Conservation (phyloP, 2,113 vertebrate genomes). For the Pelobates fuscus region DNA sequence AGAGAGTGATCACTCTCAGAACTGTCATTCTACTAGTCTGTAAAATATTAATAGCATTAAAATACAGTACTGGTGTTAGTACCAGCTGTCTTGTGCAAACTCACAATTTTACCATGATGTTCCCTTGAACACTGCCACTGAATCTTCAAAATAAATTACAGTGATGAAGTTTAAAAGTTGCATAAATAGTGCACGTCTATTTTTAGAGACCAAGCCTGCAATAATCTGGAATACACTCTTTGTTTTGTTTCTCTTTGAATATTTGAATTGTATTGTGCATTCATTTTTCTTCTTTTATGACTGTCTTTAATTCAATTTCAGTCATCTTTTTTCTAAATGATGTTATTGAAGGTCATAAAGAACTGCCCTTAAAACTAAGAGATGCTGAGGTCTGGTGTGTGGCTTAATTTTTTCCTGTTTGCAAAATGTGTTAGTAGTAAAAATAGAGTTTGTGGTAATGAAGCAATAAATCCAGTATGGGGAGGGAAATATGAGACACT, state of each 20-base stretch:
- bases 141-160: too few relatives aligned
- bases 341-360: constrained; percentile 37
- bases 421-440: constrained; percentile 36
- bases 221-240: neutral
- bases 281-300: constrained; percentile 32
- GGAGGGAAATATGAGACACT: neutral
- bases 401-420: constrained; percentile 39
- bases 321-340: constrained; percentile 34
- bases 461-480: constrained; percentile 35
- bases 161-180: too few relatives aligned
- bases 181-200: neutral
- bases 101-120: too few relatives aligned
- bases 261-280: constrained; percentile 18
- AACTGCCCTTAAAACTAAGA: constrained; percentile 30
- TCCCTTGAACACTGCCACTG: too few relatives aligned
- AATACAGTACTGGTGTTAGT: too few relatives aligned
- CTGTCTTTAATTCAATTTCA: constrained; percentile 38
- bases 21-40: too few relatives aligned
- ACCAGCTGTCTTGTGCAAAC: too few relatives aligned
- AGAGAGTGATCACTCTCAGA: too few relatives aligned
- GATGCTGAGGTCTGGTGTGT: constrained; percentile 10
- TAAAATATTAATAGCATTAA: too few relatives aligned
- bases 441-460: constrained; percentile 36
- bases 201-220: neutral
- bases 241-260: constrained; percentile 13